A percentile compares a stretch with the other conserved stretches of the same genome.
Evolutionary conservation across 2,888 invertebrate genomes (phyloP).

Genomic region (Allygus modestus): DNA sequence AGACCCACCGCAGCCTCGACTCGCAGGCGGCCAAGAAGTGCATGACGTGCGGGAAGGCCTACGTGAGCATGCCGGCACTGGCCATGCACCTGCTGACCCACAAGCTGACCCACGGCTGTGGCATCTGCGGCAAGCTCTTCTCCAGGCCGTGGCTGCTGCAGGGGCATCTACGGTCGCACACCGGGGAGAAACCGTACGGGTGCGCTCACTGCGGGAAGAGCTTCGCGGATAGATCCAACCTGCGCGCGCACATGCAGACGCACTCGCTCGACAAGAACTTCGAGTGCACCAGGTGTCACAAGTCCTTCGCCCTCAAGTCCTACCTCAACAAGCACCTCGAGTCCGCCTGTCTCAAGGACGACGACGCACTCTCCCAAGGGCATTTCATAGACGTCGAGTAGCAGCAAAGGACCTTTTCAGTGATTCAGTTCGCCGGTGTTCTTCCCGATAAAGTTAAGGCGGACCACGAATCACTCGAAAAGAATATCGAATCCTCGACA

Average conservation of each 20-base stretch:
- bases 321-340: conserved; percentile 97
- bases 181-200: conserved; percentile 95
- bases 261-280: conserved; percentile 95
- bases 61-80: conserved; percentile 98
- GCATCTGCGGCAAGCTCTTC: conserved; percentile 96
- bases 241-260: conserved; percentile 97
- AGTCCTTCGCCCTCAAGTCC: conserved; percentile 95
- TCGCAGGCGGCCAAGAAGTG: conserved; percentile 96
- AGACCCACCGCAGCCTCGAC: conserved; percentile 95
- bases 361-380: conserved; percentile 55
- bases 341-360: conserved; percentile 84
- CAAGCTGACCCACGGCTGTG: conserved; percentile 94
- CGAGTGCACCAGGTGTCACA: conserved; percentile 92
- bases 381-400: conserved; percentile 67
- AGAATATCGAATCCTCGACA: neutral
- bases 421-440: conserved; percentile 69
- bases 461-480: conserved; percentile 35
- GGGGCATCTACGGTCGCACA: conserved; percentile 93
- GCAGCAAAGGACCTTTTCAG: conserved; percentile 70
- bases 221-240: conserved; percentile 95
- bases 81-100: conserved; percentile 97
- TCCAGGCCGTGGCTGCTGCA: conserved; percentile 96
- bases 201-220: conserved; percentile 97
- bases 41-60: conserved; percentile 96
- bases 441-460: conserved; percentile 54